These are phyloP conservation scores for Leiothrix lutea DNA, from an alignment of 2,113 vertebrate genomes.

Conservation along the genomic window DNA sequence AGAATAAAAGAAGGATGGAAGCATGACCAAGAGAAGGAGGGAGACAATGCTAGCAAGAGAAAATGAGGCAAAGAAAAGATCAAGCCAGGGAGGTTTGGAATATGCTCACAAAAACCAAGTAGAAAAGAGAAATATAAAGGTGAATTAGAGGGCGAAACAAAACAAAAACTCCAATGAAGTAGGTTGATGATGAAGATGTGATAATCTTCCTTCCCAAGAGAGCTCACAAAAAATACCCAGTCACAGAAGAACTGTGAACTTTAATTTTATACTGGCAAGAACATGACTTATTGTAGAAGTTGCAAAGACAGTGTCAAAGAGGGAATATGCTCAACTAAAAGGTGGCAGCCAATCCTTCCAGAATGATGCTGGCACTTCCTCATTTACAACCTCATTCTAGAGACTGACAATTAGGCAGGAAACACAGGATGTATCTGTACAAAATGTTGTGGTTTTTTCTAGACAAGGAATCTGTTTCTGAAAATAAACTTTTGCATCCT, in stretches of 20 bases:
- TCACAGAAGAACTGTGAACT: neutral
- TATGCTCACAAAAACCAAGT: neutral
- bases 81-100: neutral
- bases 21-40: neutral
- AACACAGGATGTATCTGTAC: neutral
- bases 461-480: neutral
- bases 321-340: neutral
- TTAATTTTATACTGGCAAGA: neutral
- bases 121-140: neutral
- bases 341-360: neutral
- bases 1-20: neutral
- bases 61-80: neutral
- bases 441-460: neutral
- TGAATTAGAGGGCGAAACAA: neutral
- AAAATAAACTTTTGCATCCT: neutral
- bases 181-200: neutral
- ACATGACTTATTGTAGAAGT: neutral
- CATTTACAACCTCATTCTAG: neutral
- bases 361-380: neutral
- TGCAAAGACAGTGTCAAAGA: neutral
- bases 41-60: neutral
- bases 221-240: neutral
- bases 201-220: neutral
- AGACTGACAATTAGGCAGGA: neutral
- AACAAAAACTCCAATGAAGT: neutral